phyloP scores from a whole-genome alignment of 2,113 vertebrate genomes.

The Paracanthobrama guichenoti region DNA sequence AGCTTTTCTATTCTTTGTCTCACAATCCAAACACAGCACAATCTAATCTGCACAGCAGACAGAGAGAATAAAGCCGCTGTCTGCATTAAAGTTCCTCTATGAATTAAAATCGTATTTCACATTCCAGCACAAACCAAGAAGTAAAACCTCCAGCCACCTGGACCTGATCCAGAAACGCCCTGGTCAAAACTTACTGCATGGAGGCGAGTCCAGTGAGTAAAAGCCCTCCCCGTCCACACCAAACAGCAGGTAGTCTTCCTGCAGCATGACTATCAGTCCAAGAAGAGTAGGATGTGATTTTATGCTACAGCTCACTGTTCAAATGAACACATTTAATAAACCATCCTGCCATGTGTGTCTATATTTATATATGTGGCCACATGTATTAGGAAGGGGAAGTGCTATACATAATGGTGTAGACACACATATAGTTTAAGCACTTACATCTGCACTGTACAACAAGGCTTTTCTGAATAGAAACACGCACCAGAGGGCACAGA shows the following conservation, averaged over 20 bases:
- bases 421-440: not conserved
- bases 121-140: not conserved
- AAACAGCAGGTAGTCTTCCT: constrained; percentile 11
- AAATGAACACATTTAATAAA: not conserved
- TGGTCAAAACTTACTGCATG: constrained; percentile 19
- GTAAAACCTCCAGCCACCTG: not conserved
- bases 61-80: constrained; percentile 2
- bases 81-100: constrained; percentile 16
- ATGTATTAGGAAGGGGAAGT: not conserved
- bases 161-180: not conserved
- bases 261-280: constrained; percentile 19
- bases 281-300: not conserved
- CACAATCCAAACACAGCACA: constrained; percentile 27
- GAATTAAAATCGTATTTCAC: constrained; percentile 9
- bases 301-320: not conserved
- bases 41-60: constrained; percentile 38
- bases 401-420: not conserved
- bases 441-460: not conserved
- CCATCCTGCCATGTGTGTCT: not conserved
- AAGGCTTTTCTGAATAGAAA: not conserved
- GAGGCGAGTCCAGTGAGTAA: not conserved
- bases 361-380: not conserved
- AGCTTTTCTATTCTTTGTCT: constrained; percentile 39
- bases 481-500: constrained; percentile 21
- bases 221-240: constrained; percentile 15